Percentiles rank a stretch among this genome's conserved stretches.
These are phyloP conservation scores for Gallinago solitaria DNA, from an alignment of 2,797 vertebrate species.

Conservation along the genomic window DNA sequence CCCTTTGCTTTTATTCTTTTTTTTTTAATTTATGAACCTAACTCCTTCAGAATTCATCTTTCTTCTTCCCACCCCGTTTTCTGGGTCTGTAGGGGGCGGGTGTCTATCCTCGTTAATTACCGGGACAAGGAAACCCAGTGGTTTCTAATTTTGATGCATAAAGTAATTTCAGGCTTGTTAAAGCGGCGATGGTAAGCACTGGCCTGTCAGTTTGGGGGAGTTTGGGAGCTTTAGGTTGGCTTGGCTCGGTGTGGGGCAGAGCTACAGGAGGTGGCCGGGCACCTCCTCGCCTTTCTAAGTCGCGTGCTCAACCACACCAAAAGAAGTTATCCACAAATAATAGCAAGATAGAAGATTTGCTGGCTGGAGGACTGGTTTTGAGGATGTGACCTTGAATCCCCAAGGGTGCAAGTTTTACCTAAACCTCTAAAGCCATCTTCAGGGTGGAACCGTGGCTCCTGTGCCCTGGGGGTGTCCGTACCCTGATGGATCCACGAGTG, in stretches of 20 bases:
- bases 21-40: neutral
- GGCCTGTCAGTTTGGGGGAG: neutral
- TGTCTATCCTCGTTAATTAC: slow-evolving; percentile 23
- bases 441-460: neutral
- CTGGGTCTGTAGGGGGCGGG: neutral
- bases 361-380: neutral
- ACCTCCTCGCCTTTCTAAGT: neutral
- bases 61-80: slow-evolving; percentile 1
- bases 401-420: neutral
- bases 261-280: neutral
- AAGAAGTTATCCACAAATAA: neutral
- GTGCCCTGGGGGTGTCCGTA: accelerated
- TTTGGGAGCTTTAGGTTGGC: slow-evolving; percentile 9
- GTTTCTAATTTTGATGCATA: slow-evolving; percentile 43
- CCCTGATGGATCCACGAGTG: neutral
- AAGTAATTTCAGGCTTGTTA: slow-evolving; percentile 45
- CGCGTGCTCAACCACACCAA: neutral
- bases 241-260: neutral
- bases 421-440: neutral
- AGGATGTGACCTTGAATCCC: neutral
- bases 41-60: neutral
- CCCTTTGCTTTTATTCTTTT: neutral
- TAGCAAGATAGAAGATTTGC: neutral
- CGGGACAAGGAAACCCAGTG: neutral
- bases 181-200: slow-evolving; percentile 9